Evolutionary conservation across 1,140 invertebrate genomes (phyloP).

Genomic region (Triops cancriformis): DNA sequence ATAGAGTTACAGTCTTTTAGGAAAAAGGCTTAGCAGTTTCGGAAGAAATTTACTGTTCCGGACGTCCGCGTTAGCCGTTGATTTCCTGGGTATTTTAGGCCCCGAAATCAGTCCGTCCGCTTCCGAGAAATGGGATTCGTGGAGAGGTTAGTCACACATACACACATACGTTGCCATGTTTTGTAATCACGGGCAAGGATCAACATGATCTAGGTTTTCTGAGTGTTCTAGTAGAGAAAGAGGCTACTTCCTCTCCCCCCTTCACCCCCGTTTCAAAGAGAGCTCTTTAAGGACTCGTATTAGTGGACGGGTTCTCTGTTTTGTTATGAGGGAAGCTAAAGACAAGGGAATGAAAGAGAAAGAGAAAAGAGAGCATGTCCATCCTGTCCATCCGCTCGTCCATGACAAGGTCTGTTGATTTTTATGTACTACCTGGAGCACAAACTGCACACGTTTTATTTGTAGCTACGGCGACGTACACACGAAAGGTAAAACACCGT

Average conservation of each 20-base stretch:
- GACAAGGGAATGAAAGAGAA: neutral
- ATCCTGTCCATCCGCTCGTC: neutral
- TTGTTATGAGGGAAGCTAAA: no score
- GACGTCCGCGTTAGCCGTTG: neutral
- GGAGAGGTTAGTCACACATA: neutral
- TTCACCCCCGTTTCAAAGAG: neutral
- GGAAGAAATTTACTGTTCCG: neutral
- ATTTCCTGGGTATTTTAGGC: neutral
- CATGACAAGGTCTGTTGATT: neutral
- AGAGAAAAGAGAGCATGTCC: conserved; percentile 1
- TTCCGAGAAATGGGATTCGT: conserved; percentile 3
- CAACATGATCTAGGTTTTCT: neutral
- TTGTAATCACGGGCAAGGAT: neutral
- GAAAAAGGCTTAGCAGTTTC: neutral
- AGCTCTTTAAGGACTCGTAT: no score
- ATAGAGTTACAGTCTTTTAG: neutral
- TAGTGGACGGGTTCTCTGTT: no score
- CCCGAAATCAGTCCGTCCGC: neutral
- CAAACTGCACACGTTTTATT: neutral
- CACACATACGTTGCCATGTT: neutral
- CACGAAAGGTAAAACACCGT: neutral
- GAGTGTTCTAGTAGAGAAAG: neutral
- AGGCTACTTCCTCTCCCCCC: neutral
- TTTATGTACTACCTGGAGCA: conserved; percentile 10
- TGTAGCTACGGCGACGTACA: neutral